A percentile compares a stretch with the other conserved stretches of the same genome.
Evolutionary conservation across 1,140 invertebrate species (phyloP).

Genomic region (Oedothorax gibbosus): DNA sequence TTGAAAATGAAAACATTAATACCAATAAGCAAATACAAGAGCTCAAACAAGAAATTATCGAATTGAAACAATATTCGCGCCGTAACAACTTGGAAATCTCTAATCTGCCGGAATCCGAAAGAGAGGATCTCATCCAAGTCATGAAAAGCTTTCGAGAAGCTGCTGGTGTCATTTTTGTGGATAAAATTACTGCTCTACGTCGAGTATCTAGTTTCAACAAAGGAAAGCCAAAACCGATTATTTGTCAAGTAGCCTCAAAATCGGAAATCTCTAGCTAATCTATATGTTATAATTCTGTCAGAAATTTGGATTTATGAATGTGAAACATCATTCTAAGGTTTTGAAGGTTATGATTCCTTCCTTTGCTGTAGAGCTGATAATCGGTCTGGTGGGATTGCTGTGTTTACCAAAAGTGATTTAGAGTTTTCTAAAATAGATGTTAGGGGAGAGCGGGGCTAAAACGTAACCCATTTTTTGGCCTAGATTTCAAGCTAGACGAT

Average conservation of each 20-base stretch:
- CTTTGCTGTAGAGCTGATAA: neutral
- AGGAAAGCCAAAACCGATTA: neutral
- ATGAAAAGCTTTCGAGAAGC: neutral
- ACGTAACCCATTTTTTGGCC: no score
- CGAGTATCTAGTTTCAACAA: neutral
- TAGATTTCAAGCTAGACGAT: no score
- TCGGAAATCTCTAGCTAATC: neutral
- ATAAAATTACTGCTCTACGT: neutral
- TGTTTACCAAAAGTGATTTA: neutral
- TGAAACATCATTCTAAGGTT: neutral
- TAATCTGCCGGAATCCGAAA: neutral
- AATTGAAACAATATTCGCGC: neutral
- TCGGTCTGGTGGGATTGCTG: neutral
- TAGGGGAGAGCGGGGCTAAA: no score
- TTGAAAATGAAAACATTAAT: neutral
- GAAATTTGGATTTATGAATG: constrained; percentile 4
- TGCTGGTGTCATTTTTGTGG: neutral
- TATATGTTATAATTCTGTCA: neutral
- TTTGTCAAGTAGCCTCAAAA: neutral
- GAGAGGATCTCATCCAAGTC: neutral
- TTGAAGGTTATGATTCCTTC: neutral
- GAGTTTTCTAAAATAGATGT: neutral
- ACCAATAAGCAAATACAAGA: neutral
- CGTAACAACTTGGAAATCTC: neutral
- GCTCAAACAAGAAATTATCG: neutral